Base-by-base conservation (phyloP, 1,140 invertebrate genomes). In the Hyles vespertilio region DNA sequence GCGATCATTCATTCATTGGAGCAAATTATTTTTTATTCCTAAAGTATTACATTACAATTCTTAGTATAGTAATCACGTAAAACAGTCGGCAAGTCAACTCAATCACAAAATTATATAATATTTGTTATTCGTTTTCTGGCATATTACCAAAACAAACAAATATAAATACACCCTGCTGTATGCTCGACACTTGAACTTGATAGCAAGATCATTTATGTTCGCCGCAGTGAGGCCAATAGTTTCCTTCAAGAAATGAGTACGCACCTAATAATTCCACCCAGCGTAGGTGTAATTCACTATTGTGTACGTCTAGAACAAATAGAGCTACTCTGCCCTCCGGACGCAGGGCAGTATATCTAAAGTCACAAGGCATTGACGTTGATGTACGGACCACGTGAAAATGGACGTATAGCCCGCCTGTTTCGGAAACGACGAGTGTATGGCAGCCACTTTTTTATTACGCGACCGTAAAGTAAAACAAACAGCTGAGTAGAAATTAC, bases 361-460 rank as follows among this genome's bases (percentile, higher is more conserved):
- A 33, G 22, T 51, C 10, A 32, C 8, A 51, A 34, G 50, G 9
- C 6, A 8, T 33, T 34, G 50, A 34, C 33, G 22, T 33, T 6
- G 32, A 51, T 34, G 5, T n/a, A 5, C 50, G 33, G 50, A 32
- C 32, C 50, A 33, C 22, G 10, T 32, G 10, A 33, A 51, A 51
- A 51, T 56, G 59, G 54, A 12, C 32, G 3, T 48, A 6, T 32
- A 32, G 43, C 34, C 9, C 34, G 47, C 62, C 51, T 54, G 61
- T 67, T 65, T 63, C 57, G 54, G 34, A 60, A 63, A 61, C 65
- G 59, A 63, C 67, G 60, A 60, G 47, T 58, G 44, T 63, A 60
- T 65, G 55, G 64, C 66, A 59, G 50, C 56, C 51, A 63, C 61
- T 70, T 71, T 71, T 70, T 71, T 71, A 71, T 71, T 65, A 56